Percentiles rank a stretch among this genome's conserved stretches.
phyloP scores from a whole-genome alignment of 35 echinoderm and acorn worm species.

The Diadema setosum region DNA sequence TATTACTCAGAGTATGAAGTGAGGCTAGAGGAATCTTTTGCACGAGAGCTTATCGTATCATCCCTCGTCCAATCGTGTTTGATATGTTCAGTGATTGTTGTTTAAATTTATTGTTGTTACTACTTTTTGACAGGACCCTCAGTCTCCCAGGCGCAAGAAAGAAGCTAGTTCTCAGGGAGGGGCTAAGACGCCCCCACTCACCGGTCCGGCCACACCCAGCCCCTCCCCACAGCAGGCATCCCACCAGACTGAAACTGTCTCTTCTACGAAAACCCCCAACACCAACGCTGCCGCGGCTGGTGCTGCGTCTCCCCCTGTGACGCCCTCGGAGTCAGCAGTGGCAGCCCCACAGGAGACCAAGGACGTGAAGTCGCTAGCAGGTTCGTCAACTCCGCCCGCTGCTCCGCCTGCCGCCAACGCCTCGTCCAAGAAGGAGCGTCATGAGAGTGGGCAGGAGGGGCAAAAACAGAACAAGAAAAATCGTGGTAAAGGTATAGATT shows the following conservation, averaged over 20 bases:
- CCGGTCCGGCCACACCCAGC: background rate
- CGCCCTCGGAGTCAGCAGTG: background rate
- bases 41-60: too few species aligned
- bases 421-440: background rate
- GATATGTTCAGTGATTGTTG: too few species aligned
- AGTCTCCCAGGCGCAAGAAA: slow-evolving; percentile 21
- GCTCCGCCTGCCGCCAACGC: background rate
- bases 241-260: background rate
- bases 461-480: slow-evolving; percentile 8
- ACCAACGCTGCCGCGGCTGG: background rate
- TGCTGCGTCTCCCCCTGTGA: background rate
- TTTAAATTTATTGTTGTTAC: too few species aligned
- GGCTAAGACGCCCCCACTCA: background rate
- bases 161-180: background rate
- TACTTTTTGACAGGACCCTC: background rate
- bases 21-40: too few species aligned
- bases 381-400: background rate
- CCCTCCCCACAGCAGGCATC: background rate
- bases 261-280: background rate
- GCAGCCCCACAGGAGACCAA: background rate
- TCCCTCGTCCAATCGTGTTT: too few species aligned
- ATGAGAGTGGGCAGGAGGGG: background rate
- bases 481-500: slow-evolving; percentile 37
- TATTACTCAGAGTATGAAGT: too few species aligned
- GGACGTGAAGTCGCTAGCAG: background rate